Evolutionary conservation across 2,113 vertebrate species (phyloP).

Genomic region (Chloebia gouldiae): DNA sequence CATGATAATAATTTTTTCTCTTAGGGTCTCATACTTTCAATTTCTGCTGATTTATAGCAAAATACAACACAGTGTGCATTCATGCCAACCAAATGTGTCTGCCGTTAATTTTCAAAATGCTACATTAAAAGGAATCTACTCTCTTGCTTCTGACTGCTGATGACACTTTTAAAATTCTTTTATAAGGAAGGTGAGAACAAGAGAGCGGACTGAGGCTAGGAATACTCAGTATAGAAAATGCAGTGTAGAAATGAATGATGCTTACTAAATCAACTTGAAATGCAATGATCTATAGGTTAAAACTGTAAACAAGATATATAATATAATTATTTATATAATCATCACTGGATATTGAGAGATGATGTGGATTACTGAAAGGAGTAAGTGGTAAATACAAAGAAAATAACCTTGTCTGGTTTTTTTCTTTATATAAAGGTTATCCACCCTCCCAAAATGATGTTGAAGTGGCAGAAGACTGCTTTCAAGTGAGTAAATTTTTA

Average conservation of each 20-base stretch:
- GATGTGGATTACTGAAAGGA: neutral
- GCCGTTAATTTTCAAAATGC: conserved; percentile 5
- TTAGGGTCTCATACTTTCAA: neutral
- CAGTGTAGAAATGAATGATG: neutral
- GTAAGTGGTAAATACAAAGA: neutral
- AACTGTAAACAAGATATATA: neutral
- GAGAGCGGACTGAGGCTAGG: neutral
- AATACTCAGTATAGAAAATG: neutral
- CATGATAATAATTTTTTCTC: neutral
- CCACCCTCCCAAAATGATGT: conserved; percentile 79
- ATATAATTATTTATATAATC: neutral
- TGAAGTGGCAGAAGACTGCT: conserved; percentile 82
- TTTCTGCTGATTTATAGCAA: neutral
- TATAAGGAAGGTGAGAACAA: neutral
- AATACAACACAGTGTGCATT: neutral
- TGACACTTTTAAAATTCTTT: neutral
- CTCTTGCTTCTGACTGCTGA: neutral
- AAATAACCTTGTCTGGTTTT: neutral
- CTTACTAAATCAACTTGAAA: neutral
- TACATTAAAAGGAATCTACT: neutral
- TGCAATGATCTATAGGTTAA: neutral
- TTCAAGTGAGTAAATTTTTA: conserved; percentile 80
- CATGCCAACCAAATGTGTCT: neutral
- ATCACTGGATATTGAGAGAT: neutral
- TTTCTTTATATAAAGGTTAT: conserved; percentile 73